A percentile compares a stretch with the other conserved stretches of the same genome.
Evolutionary conservation across 1,140 invertebrate species (phyloP).

Genomic region (Drosophila mayri): DNA sequence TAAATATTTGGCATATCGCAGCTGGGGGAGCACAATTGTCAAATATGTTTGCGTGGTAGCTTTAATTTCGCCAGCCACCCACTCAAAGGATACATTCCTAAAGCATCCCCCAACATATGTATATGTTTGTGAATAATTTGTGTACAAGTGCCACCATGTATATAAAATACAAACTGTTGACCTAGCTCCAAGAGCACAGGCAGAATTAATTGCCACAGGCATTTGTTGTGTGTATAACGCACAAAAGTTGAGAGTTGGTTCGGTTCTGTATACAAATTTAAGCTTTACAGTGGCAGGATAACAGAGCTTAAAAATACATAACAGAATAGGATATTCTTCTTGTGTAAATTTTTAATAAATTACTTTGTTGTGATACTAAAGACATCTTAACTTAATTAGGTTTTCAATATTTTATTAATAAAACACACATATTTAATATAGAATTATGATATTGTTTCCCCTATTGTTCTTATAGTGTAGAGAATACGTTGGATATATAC

Average conservation of each 20-base stretch:
- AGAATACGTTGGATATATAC: not conserved
- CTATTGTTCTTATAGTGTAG: not conserved
- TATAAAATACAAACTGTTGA: constrained; percentile 52
- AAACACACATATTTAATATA: no score
- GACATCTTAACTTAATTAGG: no score
- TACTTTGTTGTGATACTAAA: no score
- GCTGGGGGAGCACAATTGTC: constrained; percentile 1
- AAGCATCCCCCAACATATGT: not conserved
- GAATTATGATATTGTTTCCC: not conserved
- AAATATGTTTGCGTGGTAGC: constrained; percentile 7
- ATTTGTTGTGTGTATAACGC: constrained; percentile 34
- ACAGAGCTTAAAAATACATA: not conserved
- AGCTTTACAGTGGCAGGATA: constrained; percentile 1
- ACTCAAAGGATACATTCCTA: constrained; percentile 32
- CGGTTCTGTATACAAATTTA: not conserved
- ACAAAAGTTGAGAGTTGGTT: constrained; percentile 16
- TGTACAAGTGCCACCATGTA: constrained; percentile 9
- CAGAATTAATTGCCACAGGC: constrained; percentile 32
- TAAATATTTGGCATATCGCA: constrained; percentile 33
- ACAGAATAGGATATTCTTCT: no score
- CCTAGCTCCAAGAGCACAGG: constrained; percentile 47
- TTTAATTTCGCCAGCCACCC: constrained; percentile 7
- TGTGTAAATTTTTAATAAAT: no score
- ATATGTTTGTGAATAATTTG: not conserved
- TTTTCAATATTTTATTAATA: no score